phyloP scores from a whole-genome alignment of 2,888 invertebrate species.

The Hyles lineata region DNA sequence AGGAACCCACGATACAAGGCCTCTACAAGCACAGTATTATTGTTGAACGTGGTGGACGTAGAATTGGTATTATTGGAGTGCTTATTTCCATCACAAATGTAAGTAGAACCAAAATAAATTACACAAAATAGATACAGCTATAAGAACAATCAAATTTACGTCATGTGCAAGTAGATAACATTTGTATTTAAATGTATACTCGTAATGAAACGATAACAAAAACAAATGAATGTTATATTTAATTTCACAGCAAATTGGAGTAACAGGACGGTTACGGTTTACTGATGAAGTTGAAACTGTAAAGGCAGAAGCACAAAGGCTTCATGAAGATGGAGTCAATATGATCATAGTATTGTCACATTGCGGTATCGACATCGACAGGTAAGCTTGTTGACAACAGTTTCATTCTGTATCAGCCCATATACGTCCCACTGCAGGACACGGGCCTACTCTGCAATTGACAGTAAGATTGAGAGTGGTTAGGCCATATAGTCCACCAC shows the following conservation, averaged over 20 bases:
- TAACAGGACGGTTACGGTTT: constrained; percentile 87
- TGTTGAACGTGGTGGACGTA: constrained; percentile 86
- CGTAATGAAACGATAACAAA: not conserved
- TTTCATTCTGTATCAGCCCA: too few relatives aligned
- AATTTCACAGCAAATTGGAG: constrained; percentile 84
- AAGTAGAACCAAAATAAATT: constrained; percentile 44
- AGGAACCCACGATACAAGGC: constrained; percentile 88
- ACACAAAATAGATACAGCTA: too few relatives aligned
- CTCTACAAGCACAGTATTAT: constrained; percentile 87
- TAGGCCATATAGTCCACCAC: too few relatives aligned
- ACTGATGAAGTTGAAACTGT: constrained; percentile 88
- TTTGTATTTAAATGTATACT: not conserved
- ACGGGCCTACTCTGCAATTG: too few relatives aligned
- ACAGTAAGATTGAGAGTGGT: too few relatives aligned
- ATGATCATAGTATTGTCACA: constrained; percentile 94
- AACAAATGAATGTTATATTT: not conserved
- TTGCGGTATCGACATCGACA: constrained; percentile 89
- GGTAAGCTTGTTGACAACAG: constrained; percentile 50
- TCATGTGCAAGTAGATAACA: too few relatives aligned
- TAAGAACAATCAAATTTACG: too few relatives aligned
- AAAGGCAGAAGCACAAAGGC: constrained; percentile 86
- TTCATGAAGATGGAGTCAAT: constrained; percentile 87
- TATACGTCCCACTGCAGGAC: too few relatives aligned
- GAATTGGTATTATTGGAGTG: constrained; percentile 93
- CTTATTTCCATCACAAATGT: constrained; percentile 71